Evolutionary conservation across 2,888 invertebrate genomes (phyloP), one percentile per base, ranked within the genome.

Genomic region (Seira ritae): DNA sequence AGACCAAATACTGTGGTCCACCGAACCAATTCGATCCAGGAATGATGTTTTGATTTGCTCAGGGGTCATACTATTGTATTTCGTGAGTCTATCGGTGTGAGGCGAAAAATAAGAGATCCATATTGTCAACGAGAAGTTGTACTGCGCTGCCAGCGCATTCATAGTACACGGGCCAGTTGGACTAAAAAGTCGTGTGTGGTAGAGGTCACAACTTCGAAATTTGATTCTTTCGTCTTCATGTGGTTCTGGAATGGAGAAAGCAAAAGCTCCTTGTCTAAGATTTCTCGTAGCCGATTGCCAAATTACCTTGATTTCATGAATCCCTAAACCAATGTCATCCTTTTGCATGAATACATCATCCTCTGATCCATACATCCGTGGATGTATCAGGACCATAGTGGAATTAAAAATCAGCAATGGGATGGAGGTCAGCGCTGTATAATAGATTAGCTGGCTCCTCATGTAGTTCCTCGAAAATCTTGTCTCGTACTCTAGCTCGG

Each of bases 1-100:
- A 20, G 65, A n/a, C 74, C 74, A 75, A 55, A 8, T 62, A 20
- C 4, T 19, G 12, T 62, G n/a, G n/a, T n/a, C n/a, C n/a, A n/a
- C n/a, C n/a, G n/a, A n/a, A 15, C 55, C 55, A 55, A 55, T 55
- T 1, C 3, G 15, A 15, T 55, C 55, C 3, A 55, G 17, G 12
- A 55, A n/a, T 55, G 17, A 2, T 3, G 17, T 8, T 17, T 55
- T 3, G 15, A 55, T 55, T 1, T 55, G 3, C 12, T 3, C n/a
- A 55, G 55, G 55, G 12, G 15, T 17, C 55, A 55, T 55, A 17
- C 2, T 55, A 8, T 55, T 17, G 17, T 2, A 12, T 55, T 55
- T 55, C 12, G 15, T 55, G 12, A 55, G 2, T 55, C 6, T 3
- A 12, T 55, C 55, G 42, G 42, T 42, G 6, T 42, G n/a, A n/a